These are phyloP conservation scores for Sminthurinus signatus DNA, from an alignment of 1,140 invertebrate species.

Conservation along the genomic window DNA sequence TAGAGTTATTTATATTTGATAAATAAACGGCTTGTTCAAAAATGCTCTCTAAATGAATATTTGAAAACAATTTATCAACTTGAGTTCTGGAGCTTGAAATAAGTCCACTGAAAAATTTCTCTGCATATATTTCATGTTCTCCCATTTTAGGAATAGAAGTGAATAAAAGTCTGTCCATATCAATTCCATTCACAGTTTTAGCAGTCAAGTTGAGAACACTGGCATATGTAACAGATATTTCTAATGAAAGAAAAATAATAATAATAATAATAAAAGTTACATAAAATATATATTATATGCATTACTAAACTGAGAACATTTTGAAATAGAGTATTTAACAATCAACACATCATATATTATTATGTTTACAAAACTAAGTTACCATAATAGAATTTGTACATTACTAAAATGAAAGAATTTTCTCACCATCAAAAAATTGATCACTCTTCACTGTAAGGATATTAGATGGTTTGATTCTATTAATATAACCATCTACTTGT, in stretches of 20 bases:
- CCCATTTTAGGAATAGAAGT: neutral
- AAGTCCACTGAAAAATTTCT: neutral
- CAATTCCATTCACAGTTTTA: neutral
- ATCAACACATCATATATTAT: no score
- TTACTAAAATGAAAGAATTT: neutral
- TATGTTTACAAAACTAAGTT: neutral
- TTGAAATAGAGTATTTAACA: neutral
- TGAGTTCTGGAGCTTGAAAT: neutral
- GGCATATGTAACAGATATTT: neutral
- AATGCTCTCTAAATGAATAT: neutral
- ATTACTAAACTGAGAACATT: neutral
- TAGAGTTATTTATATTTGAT: neutral
- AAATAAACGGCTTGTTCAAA: neutral
- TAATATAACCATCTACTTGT: neutral
- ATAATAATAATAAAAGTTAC: neutral
- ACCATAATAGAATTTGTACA: neutral
- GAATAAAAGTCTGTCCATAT: neutral
- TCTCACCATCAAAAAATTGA: slow-evolving; percentile 7
- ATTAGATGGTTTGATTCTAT: neutral
- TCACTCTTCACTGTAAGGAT: slow-evolving; percentile 3
- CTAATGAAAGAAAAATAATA: neutral
- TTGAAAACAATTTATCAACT: neutral
- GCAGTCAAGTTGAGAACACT: neutral
- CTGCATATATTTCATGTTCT: neutral
- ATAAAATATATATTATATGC: neutral